Evolutionary conservation across 2,113 vertebrate genomes (phyloP).

Genomic region (Ceyx cyanopectus): DNA sequence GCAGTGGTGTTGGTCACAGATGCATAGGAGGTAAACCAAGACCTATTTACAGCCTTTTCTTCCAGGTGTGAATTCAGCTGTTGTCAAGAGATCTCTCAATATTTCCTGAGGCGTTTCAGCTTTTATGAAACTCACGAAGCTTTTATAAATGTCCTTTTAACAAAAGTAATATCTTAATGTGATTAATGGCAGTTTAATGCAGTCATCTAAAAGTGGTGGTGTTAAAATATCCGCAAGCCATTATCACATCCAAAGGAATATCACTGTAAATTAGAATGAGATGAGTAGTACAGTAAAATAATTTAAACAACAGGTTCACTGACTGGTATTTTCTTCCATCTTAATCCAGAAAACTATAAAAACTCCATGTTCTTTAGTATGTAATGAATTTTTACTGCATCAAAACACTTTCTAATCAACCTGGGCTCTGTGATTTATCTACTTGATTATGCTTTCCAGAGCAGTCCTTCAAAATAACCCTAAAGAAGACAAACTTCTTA

Average conservation of each 20-base stretch:
- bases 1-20: not conserved
- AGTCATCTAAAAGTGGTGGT: not conserved
- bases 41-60: not conserved
- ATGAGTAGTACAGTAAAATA: not conserved
- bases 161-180: not conserved
- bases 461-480: not conserved
- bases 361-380: not conserved
- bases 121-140: not conserved
- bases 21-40: not conserved
- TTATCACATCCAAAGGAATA: slow-evolving; percentile 1
- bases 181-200: not conserved
- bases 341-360: not conserved
- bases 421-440: not conserved
- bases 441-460: not conserved
- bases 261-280: not conserved
- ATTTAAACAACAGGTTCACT: not conserved
- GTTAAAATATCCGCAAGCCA: slow-evolving; percentile 7
- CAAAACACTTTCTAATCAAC: not conserved
- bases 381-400: not conserved
- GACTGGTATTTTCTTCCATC: not conserved
- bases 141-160: not conserved
- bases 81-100: not conserved
- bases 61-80: not conserved
- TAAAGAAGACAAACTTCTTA: not conserved
- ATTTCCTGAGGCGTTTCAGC: not conserved